phyloP scores from a whole-genome alignment of 2,113 vertebrate species.

The Pseudopodoces humilis region DNA sequence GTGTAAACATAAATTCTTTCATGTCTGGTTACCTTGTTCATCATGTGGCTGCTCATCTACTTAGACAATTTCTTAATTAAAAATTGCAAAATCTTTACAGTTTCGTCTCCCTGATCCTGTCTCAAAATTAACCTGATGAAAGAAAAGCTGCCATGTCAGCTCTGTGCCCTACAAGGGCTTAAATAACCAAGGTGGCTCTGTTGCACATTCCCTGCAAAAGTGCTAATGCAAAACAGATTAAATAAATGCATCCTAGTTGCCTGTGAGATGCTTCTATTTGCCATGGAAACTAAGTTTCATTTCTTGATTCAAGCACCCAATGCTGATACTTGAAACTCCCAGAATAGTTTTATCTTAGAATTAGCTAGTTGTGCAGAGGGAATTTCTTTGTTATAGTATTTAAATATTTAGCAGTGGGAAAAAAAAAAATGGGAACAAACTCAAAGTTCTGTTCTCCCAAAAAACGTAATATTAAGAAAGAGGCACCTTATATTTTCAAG shows the following conservation, averaged over 20 bases:
- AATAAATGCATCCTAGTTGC: neutral
- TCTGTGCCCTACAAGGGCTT: neutral
- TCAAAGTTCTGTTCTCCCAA: neutral
- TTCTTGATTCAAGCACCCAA: neutral
- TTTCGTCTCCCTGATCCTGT: neutral
- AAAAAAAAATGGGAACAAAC: neutral
- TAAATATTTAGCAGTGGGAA: neutral
- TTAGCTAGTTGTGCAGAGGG: neutral
- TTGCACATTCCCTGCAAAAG: neutral
- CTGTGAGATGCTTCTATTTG: neutral
- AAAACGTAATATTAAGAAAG: neutral
- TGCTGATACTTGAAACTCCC: neutral
- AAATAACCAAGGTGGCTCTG: neutral
- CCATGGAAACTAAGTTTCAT: neutral
- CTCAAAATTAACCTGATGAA: neutral
- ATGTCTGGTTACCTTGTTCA: neutral
- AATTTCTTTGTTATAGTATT: neutral
- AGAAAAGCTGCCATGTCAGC: neutral
- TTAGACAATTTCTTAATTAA: conserved; percentile 39
- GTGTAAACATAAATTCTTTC: conserved; percentile 23
- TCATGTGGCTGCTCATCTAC: neutral
- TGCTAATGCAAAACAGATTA: neutral
- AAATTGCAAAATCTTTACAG: conserved; percentile 31
- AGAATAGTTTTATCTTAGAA: neutral
- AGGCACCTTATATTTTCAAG: neutral